These are phyloP conservation scores for Habrosyne pyritoides DNA, from an alignment of 2,888 invertebrate genomes.

Conservation along the genomic window DNA sequence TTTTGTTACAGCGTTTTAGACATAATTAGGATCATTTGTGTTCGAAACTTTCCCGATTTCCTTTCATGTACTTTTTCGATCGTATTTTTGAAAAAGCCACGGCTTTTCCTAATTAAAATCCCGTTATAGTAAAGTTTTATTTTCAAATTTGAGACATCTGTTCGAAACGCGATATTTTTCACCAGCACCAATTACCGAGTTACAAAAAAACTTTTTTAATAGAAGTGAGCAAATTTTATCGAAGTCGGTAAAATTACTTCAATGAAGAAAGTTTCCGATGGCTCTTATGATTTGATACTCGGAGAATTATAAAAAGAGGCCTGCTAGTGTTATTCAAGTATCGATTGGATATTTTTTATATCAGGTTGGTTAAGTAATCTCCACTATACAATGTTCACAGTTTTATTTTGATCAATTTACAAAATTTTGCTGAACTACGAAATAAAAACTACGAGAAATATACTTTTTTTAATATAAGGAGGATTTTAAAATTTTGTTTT, in stretches of 20 bases:
- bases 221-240: conserved; percentile 47
- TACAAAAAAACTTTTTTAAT: conserved; percentile 52
- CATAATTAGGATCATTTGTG: conserved; percentile 1
- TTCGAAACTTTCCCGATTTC: neutral
- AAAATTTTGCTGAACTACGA: too few relatives aligned
- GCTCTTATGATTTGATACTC: conserved; percentile 30
- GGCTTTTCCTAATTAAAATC: neutral
- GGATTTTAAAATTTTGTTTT: too few relatives aligned
- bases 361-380: too few relatives aligned
- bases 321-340: neutral
- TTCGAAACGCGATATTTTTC: conserved; percentile 39
- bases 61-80: conserved; percentile 1
- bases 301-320: conserved; percentile 13
- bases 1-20: neutral
- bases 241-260: conserved; percentile 40
- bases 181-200: conserved; percentile 44
- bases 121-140: conserved; percentile 44
- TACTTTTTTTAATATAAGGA: too few relatives aligned
- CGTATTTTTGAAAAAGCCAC: neutral
- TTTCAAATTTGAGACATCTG: conserved; percentile 52
- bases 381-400: too few relatives aligned
- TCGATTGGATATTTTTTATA: neutral
- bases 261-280: conserved; percentile 42
- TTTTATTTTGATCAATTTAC: too few relatives aligned
- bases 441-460: too few relatives aligned